A percentile compares a stretch with the other conserved stretches of the same genome.
These are phyloP conservation scores for Paraescarpia echinospica DNA, from an alignment of 1,140 invertebrate species.

Conservation along the genomic window DNA sequence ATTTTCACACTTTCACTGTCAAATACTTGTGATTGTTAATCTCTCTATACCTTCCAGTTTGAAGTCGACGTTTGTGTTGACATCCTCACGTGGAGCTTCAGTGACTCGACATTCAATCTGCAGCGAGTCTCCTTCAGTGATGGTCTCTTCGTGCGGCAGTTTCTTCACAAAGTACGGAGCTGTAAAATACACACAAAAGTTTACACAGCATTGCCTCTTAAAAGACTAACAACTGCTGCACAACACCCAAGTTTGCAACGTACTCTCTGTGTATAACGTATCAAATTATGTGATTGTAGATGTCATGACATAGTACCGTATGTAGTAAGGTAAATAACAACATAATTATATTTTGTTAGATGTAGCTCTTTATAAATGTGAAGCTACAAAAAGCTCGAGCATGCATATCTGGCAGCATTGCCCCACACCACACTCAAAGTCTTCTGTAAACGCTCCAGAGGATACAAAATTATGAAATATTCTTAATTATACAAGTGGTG, in stretches of 20 bases:
- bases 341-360: too few relatives aligned
- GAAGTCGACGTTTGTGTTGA: not conserved
- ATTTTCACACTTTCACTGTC: too few relatives aligned
- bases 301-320: not conserved
- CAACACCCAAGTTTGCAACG: too few relatives aligned
- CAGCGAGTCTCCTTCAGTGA: conserved; percentile 1
- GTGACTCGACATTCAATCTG: not conserved
- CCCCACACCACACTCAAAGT: not conserved
- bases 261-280: not conserved
- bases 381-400: not conserved
- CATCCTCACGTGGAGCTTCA: not conserved
- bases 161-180: conserved; percentile 10
- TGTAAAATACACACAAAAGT: not conserved
- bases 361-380: too few relatives aligned
- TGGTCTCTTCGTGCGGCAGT: not conserved
- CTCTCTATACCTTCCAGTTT: not conserved
- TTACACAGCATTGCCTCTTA: not conserved
- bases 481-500: not conserved
- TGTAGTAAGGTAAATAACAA: too few relatives aligned
- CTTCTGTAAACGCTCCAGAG: not conserved
- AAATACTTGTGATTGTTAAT: not conserved
- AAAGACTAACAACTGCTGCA: too few relatives aligned
- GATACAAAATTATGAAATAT: not conserved
- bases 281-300: not conserved
- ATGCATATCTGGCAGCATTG: not conserved